Percentiles rank a stretch among this genome's conserved stretches.
Evolutionary conservation across 2,888 invertebrate species (phyloP).

Genomic region (Tipula vernalis): DNA sequence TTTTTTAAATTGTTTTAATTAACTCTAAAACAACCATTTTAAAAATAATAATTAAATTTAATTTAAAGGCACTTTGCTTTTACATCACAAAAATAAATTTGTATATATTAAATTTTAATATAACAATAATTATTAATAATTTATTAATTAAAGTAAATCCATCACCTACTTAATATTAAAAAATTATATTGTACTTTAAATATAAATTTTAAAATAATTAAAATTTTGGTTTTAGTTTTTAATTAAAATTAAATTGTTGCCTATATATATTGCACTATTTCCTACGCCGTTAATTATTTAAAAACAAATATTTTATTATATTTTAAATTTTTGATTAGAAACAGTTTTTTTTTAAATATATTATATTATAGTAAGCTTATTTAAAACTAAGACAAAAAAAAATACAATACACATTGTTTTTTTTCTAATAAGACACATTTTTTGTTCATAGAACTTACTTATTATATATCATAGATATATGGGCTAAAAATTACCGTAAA

Average conservation of each 20-base stretch:
- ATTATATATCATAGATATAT: slow-evolving; percentile 98
- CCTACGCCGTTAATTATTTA: slow-evolving; percentile 9
- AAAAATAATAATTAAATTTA: background rate
- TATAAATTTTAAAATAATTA: background rate
- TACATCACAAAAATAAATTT: background rate
- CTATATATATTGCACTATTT: slow-evolving; percentile 9
- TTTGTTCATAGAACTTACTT: slow-evolving; percentile 92
- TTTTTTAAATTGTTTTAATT: background rate
- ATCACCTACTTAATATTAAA: background rate
- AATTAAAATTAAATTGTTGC: background rate
- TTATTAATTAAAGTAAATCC: background rate
- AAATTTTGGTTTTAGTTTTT: background rate
- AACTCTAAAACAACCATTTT: slow-evolving; percentile 7
- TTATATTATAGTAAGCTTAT: background rate
- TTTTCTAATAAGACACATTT: slow-evolving; percentile 8
- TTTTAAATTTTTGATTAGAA: background rate
- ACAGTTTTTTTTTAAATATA: background rate
- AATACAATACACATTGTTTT: background rate
- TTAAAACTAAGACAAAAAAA: background rate
- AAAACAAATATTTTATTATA: background rate
- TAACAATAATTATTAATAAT: background rate
- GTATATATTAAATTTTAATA: background rate
- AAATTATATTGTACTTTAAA: background rate
- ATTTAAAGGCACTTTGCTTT: slow-evolving; percentile 5
- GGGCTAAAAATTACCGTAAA: slow-evolving; percentile 74